Evolutionary conservation across 2,113 vertebrate species (phyloP).

Genomic region (Crotophaga sulcirostris): DNA sequence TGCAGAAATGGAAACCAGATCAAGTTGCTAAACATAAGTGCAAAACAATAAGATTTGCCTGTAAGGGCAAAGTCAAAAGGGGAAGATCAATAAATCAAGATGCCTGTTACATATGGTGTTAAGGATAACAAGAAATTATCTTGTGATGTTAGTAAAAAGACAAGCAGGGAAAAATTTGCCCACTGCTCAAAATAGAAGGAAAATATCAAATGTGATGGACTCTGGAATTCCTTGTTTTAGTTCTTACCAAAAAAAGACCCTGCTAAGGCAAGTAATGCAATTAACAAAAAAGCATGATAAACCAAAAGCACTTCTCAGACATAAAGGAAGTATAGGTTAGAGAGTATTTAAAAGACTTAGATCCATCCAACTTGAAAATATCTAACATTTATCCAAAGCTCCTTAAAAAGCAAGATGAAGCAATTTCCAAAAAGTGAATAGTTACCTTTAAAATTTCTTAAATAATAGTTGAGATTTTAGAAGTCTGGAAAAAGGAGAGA

Average conservation of each 20-base stretch:
- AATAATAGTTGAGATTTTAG: background rate
- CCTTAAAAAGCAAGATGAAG: background rate
- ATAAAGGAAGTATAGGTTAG: background rate
- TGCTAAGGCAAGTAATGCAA: background rate
- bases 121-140: background rate
- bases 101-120: background rate
- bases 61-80: background rate
- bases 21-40: background rate
- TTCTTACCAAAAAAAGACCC: background rate
- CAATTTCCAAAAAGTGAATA: background rate
- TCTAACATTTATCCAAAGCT: background rate
- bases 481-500: background rate
- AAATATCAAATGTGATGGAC: background rate
- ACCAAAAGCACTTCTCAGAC: background rate
- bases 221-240: background rate
- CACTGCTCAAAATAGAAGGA: background rate
- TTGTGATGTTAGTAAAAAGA: background rate
- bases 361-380: background rate
- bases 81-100: background rate
- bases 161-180: background rate
- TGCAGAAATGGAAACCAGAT: background rate
- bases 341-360: background rate
- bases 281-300: background rate
- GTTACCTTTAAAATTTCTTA: background rate
- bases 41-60: background rate